Base-by-base conservation (phyloP, 2,797 vertebrate species). In the Poliocrania exsul region DNA sequence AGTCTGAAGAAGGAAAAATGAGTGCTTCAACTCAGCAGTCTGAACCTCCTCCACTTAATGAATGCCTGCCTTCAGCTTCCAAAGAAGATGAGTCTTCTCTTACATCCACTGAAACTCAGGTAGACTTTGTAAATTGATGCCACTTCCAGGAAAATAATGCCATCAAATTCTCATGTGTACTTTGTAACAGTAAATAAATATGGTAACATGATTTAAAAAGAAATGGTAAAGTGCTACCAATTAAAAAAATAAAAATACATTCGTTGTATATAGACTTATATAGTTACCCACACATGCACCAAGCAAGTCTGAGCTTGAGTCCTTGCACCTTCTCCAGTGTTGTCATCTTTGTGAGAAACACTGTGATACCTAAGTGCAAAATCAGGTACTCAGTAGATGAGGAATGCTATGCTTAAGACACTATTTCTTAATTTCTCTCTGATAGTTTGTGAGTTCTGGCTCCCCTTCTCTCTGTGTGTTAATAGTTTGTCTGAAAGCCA, bases 11-110 rank as follows among this genome's bases (percentile, higher is more conserved):
- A 92, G 97, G 85, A 72, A 96, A 96, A 89, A 93, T 89, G 53
- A 69, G 90, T 71, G 44, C 91, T 84, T 89, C 96, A 86, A 7
- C 79, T 95, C 97, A 96, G 71, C 96, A 92, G 16, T 92, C 92
- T 50, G 96, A 90, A 81, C 97, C 98, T 42, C 97, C 98, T 54
- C 94, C 97, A 21, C 98, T 98, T 26, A 97, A 96, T 24, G 97
- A 98, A 51, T 98, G 98, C 6, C 98, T 98, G 26, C 98, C 99
- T 61, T 98, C 99, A 3, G 98, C 98, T 42, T 98, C 99, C 19
- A 98, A 98, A 94, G 99, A 99, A 24, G 98, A 99, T 0, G 98
- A 98, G 2, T 97, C 97, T 78, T 98, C 99, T 53, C 98, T 99
- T 51, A 97, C 98, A 51, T 98, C 98, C 42, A 97, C 98, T 46